phyloP scores from a whole-genome alignment of 1,140 invertebrate species.

The Teleogryllus occipitalis region DNA sequence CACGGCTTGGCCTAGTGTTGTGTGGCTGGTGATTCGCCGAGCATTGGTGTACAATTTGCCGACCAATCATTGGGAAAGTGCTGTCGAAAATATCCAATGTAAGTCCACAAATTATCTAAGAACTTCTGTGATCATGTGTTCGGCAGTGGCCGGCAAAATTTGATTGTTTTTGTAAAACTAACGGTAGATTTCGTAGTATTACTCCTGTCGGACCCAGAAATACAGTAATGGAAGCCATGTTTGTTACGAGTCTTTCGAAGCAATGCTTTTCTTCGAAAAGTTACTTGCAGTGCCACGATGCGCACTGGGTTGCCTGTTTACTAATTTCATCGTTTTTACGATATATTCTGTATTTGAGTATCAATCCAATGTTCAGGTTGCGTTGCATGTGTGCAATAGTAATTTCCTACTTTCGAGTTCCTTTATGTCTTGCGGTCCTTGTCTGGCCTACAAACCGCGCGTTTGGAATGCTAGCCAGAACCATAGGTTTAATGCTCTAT shows the following conservation, averaged over 20 bases:
- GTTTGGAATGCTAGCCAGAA: no score
- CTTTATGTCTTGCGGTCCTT: no score
- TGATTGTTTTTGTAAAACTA: slow-evolving; percentile 14
- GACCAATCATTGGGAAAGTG: slow-evolving; percentile 61
- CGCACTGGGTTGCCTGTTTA: background rate
- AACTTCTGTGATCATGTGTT: slow-evolving; percentile 24
- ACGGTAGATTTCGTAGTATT: background rate
- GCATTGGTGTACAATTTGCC: slow-evolving; percentile 32
- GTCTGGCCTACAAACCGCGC: no score
- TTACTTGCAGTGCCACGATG: background rate
- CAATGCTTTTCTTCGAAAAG: background rate
- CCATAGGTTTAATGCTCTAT: no score
- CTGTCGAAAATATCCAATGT: slow-evolving; percentile 64
- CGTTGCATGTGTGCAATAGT: no score
- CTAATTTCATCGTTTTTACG: no score
- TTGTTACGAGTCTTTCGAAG: slow-evolving; percentile 23
- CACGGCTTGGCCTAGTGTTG: slow-evolving; percentile 30
- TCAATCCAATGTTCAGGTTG: no score
- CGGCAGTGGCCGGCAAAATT: slow-evolving; percentile 19
- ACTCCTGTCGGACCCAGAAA: slow-evolving; percentile 10
- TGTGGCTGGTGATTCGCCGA: slow-evolving; percentile 37
- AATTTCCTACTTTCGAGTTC: no score
- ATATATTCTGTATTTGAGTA: no score
- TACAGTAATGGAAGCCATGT: slow-evolving; percentile 31
- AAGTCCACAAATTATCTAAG: slow-evolving; percentile 67